Conservation (phyloP, 2,797 vertebrate species). For the Gorsachius magnificus region DNA sequence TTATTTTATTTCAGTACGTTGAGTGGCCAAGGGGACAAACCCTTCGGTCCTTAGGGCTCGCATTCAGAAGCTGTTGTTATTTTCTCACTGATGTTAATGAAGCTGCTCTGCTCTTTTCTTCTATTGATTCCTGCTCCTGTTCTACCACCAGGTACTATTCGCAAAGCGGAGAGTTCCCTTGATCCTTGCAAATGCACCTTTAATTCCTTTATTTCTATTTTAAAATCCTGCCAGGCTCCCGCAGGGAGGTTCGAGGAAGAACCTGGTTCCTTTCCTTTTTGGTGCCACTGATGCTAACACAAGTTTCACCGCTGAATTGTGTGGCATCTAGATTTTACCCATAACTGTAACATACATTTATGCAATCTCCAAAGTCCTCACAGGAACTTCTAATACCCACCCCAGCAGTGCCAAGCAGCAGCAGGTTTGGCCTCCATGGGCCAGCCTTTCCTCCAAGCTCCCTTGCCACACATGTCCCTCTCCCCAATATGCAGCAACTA, state of each 20-base stretch:
- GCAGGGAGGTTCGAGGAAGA: background rate
- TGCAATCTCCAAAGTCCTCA: background rate
- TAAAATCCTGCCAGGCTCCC: background rate
- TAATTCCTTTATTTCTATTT: constrained; percentile 30
- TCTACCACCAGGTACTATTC: background rate
- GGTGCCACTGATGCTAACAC: background rate
- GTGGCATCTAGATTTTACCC: background rate
- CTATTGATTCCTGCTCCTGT: background rate
- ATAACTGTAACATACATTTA: background rate
- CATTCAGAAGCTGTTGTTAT: background rate
- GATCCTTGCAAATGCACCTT: background rate
- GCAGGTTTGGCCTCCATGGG: background rate
- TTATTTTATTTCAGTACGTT: constrained; percentile 15
- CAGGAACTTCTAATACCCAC: background rate
- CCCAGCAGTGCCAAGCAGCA: background rate
- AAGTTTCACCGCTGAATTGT: background rate
- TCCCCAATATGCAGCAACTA: background rate
- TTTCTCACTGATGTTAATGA: background rate
- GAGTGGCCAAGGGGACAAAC: background rate
- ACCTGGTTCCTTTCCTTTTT: background rate
- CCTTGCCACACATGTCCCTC: background rate
- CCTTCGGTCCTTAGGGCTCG: background rate
- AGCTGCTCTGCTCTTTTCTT: background rate
- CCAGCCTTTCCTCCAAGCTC: background rate
- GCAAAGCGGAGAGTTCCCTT: background rate